These are phyloP conservation scores for Sarcophaga carnaria DNA, from an alignment of 2,888 invertebrate genomes.

Conservation along the genomic window DNA sequence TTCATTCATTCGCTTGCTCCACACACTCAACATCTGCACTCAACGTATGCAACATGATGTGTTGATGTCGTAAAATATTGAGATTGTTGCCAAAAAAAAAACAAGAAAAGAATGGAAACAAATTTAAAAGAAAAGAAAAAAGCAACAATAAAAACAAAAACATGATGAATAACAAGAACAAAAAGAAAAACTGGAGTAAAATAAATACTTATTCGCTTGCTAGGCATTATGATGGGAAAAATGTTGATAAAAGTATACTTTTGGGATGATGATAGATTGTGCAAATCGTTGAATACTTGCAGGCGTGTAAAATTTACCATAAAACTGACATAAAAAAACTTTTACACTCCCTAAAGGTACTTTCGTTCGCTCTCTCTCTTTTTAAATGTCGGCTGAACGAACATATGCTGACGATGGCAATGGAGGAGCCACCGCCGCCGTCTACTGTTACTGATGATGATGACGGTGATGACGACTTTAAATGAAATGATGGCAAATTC, in stretches of 20 bases:
- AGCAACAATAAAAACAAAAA: not conserved
- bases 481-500: slow-evolving; percentile 26
- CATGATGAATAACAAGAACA: not conserved
- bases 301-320: slow-evolving; percentile 64
- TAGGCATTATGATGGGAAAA: not conserved
- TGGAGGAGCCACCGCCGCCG: not conserved
- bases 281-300: slow-evolving; percentile 56
- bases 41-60: slow-evolving; percentile 50
- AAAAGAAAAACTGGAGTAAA: not conserved
- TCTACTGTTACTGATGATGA: not conserved
- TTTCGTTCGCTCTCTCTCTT: not conserved
- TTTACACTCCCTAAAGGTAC: slow-evolving; percentile 41
- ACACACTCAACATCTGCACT: not conserved
- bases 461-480: slow-evolving; percentile 18
- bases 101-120: slow-evolving; percentile 24
- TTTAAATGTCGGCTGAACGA: slow-evolving; percentile 37
- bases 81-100: slow-evolving; percentile 63
- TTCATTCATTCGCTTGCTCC: slow-evolving; percentile 16
- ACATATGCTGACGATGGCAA: slow-evolving; percentile 36
- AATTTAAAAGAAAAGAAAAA: slow-evolving; percentile 11
- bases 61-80: slow-evolving; percentile 67
- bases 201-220: not conserved
- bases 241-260: slow-evolving; percentile 45
- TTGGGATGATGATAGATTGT: slow-evolving; percentile 61
- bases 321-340: slow-evolving; percentile 65